A percentile compares a stretch with the other conserved stretches of the same genome.
phyloP scores from a whole-genome alignment of 1,140 invertebrate species.

The Hydropsyche tenuis region DNA sequence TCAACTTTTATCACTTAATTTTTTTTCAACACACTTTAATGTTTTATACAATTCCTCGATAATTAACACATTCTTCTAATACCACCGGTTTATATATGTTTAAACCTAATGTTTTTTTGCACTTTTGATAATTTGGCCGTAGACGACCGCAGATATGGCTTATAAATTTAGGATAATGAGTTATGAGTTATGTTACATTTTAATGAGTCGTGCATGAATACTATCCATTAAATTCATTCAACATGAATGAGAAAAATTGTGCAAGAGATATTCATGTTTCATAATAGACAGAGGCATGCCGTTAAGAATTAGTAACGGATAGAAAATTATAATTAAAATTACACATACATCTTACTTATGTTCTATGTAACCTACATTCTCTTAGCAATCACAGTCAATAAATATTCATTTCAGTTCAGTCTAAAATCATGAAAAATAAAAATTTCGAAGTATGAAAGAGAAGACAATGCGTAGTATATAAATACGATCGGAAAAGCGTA shows the following conservation, averaged over 20 bases:
- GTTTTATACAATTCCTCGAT: constrained; percentile 7
- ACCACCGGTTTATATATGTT: background rate
- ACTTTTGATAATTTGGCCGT: constrained; percentile 25
- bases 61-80: background rate
- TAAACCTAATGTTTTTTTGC: constrained; percentile 12
- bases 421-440: constrained; percentile 8
- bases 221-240: constrained; percentile 9
- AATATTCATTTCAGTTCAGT: constrained; percentile 2
- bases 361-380: constrained; percentile 11
- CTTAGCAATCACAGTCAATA: constrained; percentile 16
- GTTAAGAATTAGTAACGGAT: background rate
- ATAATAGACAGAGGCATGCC: constrained; percentile 3
- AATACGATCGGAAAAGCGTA: background rate
- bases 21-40: background rate
- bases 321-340: background rate
- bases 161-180: background rate
- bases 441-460: background rate
- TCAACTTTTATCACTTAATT: background rate
- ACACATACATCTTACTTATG: background rate
- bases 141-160: constrained; percentile 12
- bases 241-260: constrained; percentile 20
- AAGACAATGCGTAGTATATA: background rate
- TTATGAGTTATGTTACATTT: constrained; percentile 4
- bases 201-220: constrained; percentile 2
- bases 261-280: too few relatives aligned